Conservation (phyloP, 2,888 invertebrate species). For the Agrotis clavis region DNA sequence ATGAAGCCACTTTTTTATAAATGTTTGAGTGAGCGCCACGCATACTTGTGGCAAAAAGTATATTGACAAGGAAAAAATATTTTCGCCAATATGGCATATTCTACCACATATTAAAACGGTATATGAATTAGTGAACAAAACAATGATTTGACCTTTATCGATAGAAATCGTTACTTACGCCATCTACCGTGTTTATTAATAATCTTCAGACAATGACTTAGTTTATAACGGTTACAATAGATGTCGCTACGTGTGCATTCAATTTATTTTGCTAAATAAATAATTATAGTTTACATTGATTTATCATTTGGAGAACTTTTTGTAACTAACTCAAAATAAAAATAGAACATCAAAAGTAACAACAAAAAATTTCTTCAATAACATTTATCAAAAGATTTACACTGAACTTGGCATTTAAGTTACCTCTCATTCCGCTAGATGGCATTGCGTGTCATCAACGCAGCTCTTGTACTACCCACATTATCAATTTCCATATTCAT, state of each 20-base stretch:
- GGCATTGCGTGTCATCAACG: conserved; percentile 29
- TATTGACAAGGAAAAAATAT: too few species aligned
- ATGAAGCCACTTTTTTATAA: too few species aligned
- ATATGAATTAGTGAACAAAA: too few species aligned
- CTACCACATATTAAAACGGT: too few species aligned
- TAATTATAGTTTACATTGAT: background rate
- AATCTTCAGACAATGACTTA: too few species aligned
- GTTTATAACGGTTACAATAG: background rate
- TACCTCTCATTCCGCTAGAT: conserved; percentile 38
- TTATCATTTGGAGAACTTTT: too few species aligned
- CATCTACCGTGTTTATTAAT: conserved; percentile 25
- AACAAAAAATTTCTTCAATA: background rate
- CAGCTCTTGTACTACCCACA: conserved; percentile 56
- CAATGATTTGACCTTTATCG: too few species aligned
- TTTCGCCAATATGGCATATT: too few species aligned
- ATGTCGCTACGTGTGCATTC: conserved; percentile 26
- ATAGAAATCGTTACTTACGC: background rate
- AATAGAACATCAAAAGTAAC: background rate
- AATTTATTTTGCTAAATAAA: background rate
- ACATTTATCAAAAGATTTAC: background rate
- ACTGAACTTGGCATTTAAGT: conserved; percentile 13
- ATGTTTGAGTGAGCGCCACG: too few species aligned
- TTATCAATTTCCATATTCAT: conserved; percentile 49
- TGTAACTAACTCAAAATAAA: background rate
- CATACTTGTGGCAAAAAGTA: too few species aligned